These are phyloP conservation scores for Dreissena rostriformis DNA, from an alignment of 1,140 invertebrate species.

Conservation along the genomic window DNA sequence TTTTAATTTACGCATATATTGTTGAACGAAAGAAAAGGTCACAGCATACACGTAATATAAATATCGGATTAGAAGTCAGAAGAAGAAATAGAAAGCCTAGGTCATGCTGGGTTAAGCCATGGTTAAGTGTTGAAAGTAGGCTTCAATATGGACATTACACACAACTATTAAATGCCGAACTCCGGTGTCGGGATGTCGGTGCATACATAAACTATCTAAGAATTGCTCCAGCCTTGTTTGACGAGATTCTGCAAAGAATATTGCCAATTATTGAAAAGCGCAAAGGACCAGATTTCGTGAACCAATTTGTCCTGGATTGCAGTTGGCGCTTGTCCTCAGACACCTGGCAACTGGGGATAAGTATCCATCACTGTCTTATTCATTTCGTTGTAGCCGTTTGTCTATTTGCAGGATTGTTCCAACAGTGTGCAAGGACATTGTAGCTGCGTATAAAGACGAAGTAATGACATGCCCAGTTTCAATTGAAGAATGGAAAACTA, in stretches of 20 bases:
- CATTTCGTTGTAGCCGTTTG: conserved; percentile 15
- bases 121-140: conserved; percentile 11
- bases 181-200: conserved; percentile 10
- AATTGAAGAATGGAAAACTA: conserved; percentile 4
- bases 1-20: conserved; percentile 8
- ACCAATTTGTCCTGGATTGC: neutral
- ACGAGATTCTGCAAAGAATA: conserved; percentile 5
- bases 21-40: conserved; percentile 3
- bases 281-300: too few species aligned
- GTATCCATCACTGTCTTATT: conserved; percentile 31
- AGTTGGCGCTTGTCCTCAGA: conserved; percentile 80
- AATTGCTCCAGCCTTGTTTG: conserved; percentile 18
- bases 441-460: conserved; percentile 13
- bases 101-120: conserved; percentile 17
- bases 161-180: conserved; percentile 1
- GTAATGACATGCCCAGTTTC: conserved; percentile 1
- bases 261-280: neutral
- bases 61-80: conserved; percentile 9
- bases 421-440: conserved; percentile 45
- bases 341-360: conserved; percentile 50
- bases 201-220: conserved; percentile 18
- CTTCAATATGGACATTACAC: conserved; percentile 8
- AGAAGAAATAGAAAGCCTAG: conserved; percentile 15
- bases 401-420: conserved; percentile 42
- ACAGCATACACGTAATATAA: conserved; percentile 3